Evolutionary conservation across 2,888 invertebrate genomes (phyloP).

Genomic region (Philopedon plagiatum): DNA sequence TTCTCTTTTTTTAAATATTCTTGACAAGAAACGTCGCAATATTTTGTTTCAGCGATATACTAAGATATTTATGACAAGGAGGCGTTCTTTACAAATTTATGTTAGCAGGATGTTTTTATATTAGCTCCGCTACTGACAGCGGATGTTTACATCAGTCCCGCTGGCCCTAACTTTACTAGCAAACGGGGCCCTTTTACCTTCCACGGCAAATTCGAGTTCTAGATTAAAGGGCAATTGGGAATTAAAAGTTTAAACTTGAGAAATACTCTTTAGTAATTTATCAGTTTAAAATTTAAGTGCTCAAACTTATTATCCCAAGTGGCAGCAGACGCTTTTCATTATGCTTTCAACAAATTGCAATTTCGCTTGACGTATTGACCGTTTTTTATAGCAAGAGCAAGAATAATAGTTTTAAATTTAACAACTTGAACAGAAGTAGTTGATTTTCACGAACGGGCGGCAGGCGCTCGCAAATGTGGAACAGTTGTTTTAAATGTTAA

Average conservation of each 20-base stretch:
- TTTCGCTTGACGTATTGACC: neutral
- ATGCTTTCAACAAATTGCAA: slow-evolving; percentile 1
- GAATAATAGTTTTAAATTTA: neutral
- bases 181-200: slow-evolving; percentile 39
- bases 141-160: slow-evolving; percentile 37
- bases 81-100: neutral
- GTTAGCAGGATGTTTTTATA: neutral
- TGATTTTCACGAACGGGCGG: too few relatives aligned
- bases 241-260: slow-evolving; percentile 50
- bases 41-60: too few relatives aligned
- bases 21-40: too few relatives aligned
- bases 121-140: slow-evolving; percentile 32
- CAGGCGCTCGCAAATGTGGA: too few relatives aligned
- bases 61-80: too few relatives aligned
- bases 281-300: slow-evolving; percentile 43
- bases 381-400: neutral
- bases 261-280: slow-evolving; percentile 45
- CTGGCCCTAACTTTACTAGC: slow-evolving; percentile 37
- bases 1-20: too few relatives aligned
- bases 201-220: slow-evolving; percentile 49
- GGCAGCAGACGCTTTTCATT: slow-evolving; percentile 23
- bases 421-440: too few relatives aligned
- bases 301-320: slow-evolving; percentile 31
- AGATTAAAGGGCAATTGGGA: slow-evolving; percentile 54
- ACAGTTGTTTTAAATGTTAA: too few relatives aligned